These are phyloP conservation scores for Sinocyclocheilus anshuiensis DNA, from an alignment of 2,113 vertebrate species.

Conservation along the genomic window DNA sequence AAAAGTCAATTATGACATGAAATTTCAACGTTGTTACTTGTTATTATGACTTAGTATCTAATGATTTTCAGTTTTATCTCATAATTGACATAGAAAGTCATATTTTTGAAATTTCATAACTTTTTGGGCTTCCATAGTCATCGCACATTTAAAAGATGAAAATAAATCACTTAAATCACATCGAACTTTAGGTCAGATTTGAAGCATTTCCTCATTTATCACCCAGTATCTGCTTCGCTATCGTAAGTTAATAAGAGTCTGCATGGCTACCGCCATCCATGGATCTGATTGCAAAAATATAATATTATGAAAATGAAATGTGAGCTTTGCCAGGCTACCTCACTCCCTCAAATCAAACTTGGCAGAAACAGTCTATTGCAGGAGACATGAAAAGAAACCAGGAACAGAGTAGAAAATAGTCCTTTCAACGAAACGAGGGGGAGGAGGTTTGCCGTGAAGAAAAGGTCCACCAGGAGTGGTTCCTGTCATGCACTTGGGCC, in stretches of 20 bases:
- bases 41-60: not conserved
- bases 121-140: not conserved
- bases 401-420: slow-evolving; percentile 2
- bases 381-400: slow-evolving; percentile 24
- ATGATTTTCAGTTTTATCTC: not conserved
- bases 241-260: not conserved
- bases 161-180: not conserved
- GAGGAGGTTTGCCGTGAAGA: slow-evolving; percentile 19
- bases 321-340: slow-evolving; percentile 61
- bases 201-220: not conserved
- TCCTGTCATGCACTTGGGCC: slow-evolving; percentile 53
- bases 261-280: not conserved
- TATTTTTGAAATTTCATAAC: not conserved
- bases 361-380: slow-evolving; percentile 41
- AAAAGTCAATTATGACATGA: no score
- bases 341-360: slow-evolving; percentile 59
- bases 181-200: not conserved
- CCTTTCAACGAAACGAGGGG: slow-evolving; percentile 11
- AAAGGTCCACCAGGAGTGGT: slow-evolving; percentile 52
- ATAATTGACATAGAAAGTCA: not conserved
- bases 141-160: not conserved
- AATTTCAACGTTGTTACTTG: not conserved
- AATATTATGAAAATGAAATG: slow-evolving; percentile 62
- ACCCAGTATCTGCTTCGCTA: not conserved
- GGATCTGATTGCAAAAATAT: slow-evolving; percentile 10